Conservation (phyloP, 2,113 vertebrate genomes). For the Amblyopsis rosae region DNA sequence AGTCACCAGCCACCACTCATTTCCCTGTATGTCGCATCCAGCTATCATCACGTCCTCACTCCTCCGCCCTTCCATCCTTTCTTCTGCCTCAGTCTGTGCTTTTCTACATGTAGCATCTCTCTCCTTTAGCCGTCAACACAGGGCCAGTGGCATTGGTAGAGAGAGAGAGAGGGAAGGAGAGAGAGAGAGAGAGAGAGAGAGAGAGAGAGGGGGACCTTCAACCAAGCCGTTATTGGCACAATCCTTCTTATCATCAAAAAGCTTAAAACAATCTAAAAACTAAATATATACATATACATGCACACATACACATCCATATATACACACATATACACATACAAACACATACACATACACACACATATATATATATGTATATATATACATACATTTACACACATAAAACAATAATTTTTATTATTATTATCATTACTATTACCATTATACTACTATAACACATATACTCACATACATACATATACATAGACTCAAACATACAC, state of each 20-base stretch:
- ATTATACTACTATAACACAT: no score
- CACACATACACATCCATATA: no score
- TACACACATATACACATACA: neutral
- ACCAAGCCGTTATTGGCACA: no score
- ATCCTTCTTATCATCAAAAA: no score
- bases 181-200: conserved; percentile 6
- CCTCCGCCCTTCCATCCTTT: conserved; percentile 17
- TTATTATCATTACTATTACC: no score
- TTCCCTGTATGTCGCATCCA: conserved; percentile 27
- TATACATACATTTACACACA: conserved; percentile 15
- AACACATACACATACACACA: conserved; percentile 17
- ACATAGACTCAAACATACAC: no score
- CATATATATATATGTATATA: conserved; percentile 3
- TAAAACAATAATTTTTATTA: no score
- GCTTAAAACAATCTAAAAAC: no score
- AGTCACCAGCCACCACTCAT: conserved; percentile 36
- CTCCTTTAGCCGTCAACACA: conserved; percentile 26
- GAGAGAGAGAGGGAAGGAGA: neutral
- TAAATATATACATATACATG: no score
- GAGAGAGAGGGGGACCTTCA: neutral
- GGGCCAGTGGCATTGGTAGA: conserved; percentile 28
- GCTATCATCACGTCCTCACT: conserved; percentile 31
- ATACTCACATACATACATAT: no score
- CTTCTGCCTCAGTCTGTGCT: neutral
- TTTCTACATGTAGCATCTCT: conserved; percentile 11